Percentiles rank a stretch among this genome's conserved stretches.
These are phyloP conservation scores for Scrobipalpa atriplicella DNA, from an alignment of 2,888 invertebrate genomes.

Conservation along the genomic window DNA sequence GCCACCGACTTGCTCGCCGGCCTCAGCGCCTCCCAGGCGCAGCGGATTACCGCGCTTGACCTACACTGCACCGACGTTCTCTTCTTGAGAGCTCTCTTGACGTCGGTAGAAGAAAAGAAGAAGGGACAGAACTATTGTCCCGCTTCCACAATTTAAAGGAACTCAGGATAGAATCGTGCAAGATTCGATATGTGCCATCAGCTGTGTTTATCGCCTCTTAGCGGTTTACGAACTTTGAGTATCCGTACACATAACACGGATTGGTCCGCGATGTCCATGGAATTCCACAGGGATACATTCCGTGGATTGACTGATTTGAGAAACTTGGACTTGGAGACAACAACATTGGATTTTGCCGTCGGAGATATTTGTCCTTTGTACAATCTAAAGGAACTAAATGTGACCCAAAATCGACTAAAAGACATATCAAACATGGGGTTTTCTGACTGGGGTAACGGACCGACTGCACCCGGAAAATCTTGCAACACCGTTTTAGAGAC, in stretches of 20 bases:
- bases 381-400: conserved; percentile 86
- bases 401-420: conserved; percentile 90
- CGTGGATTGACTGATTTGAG: conserved; percentile 86
- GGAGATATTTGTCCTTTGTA: conserved; percentile 87
- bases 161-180: conserved; percentile 89
- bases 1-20: conserved; percentile 85
- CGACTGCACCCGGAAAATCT: conserved; percentile 85
- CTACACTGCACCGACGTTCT: conserved; percentile 88
- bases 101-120: conserved; percentile 78
- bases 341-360: conserved; percentile 90
- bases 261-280: conserved; percentile 91
- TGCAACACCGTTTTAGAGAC: conserved; percentile 87
- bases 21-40: conserved; percentile 85
- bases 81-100: conserved; percentile 88
- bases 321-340: conserved; percentile 87
- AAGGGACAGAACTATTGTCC: conserved; percentile 82
- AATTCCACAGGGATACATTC: conserved; percentile 88
- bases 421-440: conserved; percentile 90
- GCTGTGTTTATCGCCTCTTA: conserved; percentile 86
- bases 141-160: conserved; percentile 86
- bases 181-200: conserved; percentile 88
- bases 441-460: conserved; percentile 87
- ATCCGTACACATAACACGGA: conserved; percentile 90
- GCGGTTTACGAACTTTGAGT: conserved; percentile 85
- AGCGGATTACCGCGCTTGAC: conserved; percentile 86